Base-by-base conservation (phyloP, 2,888 invertebrate genomes). In the Zonitis immaculata region DNA sequence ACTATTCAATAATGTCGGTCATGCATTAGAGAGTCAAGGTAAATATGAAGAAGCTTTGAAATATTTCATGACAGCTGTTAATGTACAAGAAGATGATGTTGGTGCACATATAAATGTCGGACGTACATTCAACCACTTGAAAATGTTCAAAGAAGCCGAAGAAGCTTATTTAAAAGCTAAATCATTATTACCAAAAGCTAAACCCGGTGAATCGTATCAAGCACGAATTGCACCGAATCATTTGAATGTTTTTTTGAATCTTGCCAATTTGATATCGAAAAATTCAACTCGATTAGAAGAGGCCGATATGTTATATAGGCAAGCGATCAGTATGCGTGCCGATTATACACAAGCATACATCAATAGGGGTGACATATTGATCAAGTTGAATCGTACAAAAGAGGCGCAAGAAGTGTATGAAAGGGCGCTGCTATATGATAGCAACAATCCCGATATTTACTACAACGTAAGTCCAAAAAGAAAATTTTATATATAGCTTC, bases 31-130 rank as follows among this genome's bases (percentile, higher is more conserved):
- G 79, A 88, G 84, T 58, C 82, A 86, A 66, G 82, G 80, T 0
- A 79, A 78, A 25, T 66, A 81, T 65, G 76, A 77, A 1, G 93
- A 95, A 72, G 96, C 97, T 0, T 77, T 97, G 52, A 82, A 85
- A 59, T 97, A 93, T 78, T 96, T 96, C 75, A 87, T 91, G 71
- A 91, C 91, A 66, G 96, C 96, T 11, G 93, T 93, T 18, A 84
- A 84, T 70, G 95, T 96, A 7, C 97, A 97, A 76, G 88, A 90
- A 11, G 96, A 96, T 73, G 96, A 97, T 74, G 93, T 96, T 44
- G 96, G 96, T 0, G 95, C 96, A 5, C 95, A 96, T 74, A 96
- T 97, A 65, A 97, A 97, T 77, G 96, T 97, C 4, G 97, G 96
- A 11, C 81, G 97, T 58, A 95, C 96, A 0, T 94, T 90, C 76